These are phyloP conservation scores for Allygus modestus DNA, from an alignment of 2,888 invertebrate species.

Conservation along the genomic window DNA sequence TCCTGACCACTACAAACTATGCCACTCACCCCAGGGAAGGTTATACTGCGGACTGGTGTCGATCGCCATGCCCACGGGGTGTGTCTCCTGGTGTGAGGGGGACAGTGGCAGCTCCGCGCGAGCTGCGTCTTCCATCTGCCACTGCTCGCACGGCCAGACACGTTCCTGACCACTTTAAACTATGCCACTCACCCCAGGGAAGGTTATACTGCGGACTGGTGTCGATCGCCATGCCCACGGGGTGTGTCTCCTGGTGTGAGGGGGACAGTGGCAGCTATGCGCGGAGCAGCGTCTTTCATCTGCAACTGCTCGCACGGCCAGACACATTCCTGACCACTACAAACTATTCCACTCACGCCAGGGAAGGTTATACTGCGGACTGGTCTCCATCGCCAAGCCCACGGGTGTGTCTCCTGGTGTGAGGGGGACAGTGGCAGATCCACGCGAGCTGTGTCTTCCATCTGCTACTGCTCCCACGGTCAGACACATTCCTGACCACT, in stretches of 20 bases:
- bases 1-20: too few relatives aligned
- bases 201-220: conserved; percentile 82
- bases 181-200: conserved; percentile 77
- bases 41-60: too few relatives aligned
- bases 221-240: conserved; percentile 88
- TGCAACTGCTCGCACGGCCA: conserved; percentile 89
- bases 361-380: conserved; percentile 81
- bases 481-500: conserved; percentile 79
- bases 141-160: too few relatives aligned
- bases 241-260: conserved; percentile 86
- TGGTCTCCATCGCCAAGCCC: conserved; percentile 86
- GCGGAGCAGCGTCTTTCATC: conserved; percentile 85
- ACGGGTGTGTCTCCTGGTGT: conserved; percentile 88
- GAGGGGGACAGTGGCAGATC: conserved; percentile 87
- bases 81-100: too few relatives aligned
- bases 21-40: too few relatives aligned
- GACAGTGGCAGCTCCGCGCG: too few relatives aligned
- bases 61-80: too few relatives aligned
- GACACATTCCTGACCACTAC: conserved; percentile 79
- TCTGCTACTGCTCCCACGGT: conserved; percentile 88
- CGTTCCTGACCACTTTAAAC: too few relatives aligned
- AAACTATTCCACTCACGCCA: conserved; percentile 78
- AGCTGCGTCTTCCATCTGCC: too few relatives aligned
- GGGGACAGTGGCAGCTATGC: conserved; percentile 89
- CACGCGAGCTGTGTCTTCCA: conserved; percentile 87